phyloP scores from a whole-genome alignment of 1,140 invertebrate species.

The Saccostrea echinata region DNA sequence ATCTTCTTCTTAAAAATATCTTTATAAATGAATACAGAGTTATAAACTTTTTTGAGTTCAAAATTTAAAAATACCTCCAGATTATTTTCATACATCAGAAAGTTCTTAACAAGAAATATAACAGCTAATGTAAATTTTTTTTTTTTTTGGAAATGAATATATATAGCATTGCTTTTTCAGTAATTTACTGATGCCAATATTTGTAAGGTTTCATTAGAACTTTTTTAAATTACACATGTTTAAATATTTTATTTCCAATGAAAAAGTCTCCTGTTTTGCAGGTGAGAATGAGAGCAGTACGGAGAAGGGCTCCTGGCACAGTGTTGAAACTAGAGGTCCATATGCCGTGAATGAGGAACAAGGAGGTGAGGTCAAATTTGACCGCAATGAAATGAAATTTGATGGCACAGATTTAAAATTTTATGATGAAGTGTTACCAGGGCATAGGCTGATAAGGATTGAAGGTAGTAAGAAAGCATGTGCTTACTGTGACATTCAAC shows the following conservation, averaged over 20 bases:
- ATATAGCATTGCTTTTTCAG: not conserved
- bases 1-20: too few relatives aligned
- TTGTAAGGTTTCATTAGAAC: too few relatives aligned
- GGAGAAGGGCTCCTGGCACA: constrained; percentile 13
- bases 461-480: constrained; percentile 49
- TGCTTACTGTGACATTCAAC: constrained; percentile 48
- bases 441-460: constrained; percentile 48
- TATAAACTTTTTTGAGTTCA: too few relatives aligned
- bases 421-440: constrained; percentile 30
- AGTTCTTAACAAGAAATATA: not conserved
- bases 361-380: constrained; percentile 9
- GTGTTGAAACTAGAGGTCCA: constrained; percentile 12
- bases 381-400: constrained; percentile 21
- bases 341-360: not conserved
- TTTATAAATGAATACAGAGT: too few relatives aligned
- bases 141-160: too few relatives aligned
- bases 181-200: not conserved
- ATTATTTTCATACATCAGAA: not conserved
- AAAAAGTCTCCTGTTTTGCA: constrained; percentile 19
- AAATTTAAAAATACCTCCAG: too few relatives aligned
- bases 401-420: constrained; percentile 23
- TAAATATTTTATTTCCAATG: not conserved
- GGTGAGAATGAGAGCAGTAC: not conserved
- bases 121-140: not conserved
- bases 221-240: too few relatives aligned